Percentiles rank a stretch among this genome's conserved stretches.
Evolutionary conservation across 2,113 vertebrate genomes (phyloP).

Genomic region (Pogonocichla stellata): DNA sequence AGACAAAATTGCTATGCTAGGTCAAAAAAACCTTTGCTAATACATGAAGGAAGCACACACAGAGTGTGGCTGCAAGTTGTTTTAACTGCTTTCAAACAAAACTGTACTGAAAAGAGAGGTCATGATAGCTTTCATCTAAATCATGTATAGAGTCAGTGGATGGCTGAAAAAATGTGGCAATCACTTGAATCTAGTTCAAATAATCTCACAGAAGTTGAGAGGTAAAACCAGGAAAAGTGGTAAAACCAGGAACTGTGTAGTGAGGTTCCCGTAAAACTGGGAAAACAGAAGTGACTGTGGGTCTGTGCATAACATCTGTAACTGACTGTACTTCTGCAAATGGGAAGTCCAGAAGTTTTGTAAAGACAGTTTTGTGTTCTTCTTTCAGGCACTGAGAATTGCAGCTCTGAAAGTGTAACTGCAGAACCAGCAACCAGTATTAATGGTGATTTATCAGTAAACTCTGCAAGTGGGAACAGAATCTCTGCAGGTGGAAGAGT

Average conservation of each 20-base stretch:
- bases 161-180: not conserved
- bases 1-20: not conserved
- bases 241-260: not conserved
- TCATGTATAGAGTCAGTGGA: not conserved
- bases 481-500: not conserved
- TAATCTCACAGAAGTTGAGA: not conserved
- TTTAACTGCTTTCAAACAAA: not conserved
- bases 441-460: not conserved
- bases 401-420: not conserved
- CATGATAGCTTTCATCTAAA: not conserved
- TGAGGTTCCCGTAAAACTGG: not conserved
- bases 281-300: not conserved
- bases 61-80: not conserved
- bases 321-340: not conserved
- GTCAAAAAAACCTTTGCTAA: not conserved
- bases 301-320: not conserved
- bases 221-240: not conserved
- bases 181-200: not conserved
- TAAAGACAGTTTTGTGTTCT: not conserved
- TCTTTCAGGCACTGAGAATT: conserved; percentile 20
- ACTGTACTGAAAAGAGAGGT: not conserved
- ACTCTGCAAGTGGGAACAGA: not conserved
- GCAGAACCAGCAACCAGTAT: not conserved
- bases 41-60: fast-evolving
- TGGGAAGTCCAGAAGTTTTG: not conserved